phyloP scores from a whole-genome alignment of 2,113 vertebrate species.

The Dascyllus trimaculatus region DNA sequence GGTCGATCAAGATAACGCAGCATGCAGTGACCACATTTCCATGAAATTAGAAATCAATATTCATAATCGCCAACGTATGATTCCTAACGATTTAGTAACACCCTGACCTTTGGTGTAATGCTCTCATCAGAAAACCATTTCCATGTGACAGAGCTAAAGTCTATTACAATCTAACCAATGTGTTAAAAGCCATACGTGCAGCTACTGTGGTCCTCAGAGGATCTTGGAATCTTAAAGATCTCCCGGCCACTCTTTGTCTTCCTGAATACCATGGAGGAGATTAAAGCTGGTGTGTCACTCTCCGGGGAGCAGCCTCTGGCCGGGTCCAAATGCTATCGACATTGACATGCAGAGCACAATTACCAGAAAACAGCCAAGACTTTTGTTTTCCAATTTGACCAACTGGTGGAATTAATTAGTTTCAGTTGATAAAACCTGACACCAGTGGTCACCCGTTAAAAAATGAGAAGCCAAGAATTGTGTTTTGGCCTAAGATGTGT shows the following conservation, averaged over 20 bases:
- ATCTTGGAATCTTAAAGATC: neutral
- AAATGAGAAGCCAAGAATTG: constrained; percentile 11
- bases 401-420: constrained; percentile 56
- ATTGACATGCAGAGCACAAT: constrained; percentile 49
- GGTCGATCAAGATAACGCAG: neutral
- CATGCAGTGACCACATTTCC: constrained; percentile 17
- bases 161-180: neutral
- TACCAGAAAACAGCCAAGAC: constrained; percentile 34
- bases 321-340: constrained; percentile 35
- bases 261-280: constrained; percentile 26
- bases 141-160: neutral
- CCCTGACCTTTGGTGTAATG: constrained; percentile 2
- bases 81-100: constrained; percentile 21
- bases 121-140: constrained; percentile 5
- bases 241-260: neutral
- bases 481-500: neutral
- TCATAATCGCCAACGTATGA: constrained; percentile 5
- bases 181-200: neutral
- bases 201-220: neutral
- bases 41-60: constrained; percentile 43
- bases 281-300: constrained; percentile 24
- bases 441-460: neutral
- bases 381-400: constrained; percentile 51
- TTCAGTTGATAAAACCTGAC: constrained; percentile 42
- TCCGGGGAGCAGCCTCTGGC: constrained; percentile 23